These are phyloP conservation scores for Trichoplax adhaerens DNA, from an alignment of 37 sponge, comb jelly and placozoan genomes.

Conservation along the genomic window DNA sequence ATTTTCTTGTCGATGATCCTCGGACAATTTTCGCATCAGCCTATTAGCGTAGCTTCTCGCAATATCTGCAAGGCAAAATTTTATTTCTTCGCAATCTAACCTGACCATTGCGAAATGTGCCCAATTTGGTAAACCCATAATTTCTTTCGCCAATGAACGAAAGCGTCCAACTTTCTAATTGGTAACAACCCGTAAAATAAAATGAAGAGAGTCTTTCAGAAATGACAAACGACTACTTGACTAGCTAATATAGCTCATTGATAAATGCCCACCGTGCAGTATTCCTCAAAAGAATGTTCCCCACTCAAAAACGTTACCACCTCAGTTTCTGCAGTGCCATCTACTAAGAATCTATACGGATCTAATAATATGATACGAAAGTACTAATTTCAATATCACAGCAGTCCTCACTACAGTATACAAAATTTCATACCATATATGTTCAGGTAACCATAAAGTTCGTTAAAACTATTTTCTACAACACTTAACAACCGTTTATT, in stretches of 20 bases:
- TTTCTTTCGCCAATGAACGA: conserved; percentile 16
- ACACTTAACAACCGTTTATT: no score
- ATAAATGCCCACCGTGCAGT: not conserved
- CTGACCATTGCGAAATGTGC: conserved; percentile 48
- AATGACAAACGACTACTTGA: no score
- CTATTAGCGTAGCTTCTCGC: conserved; percentile 14
- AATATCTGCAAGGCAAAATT: conserved; percentile 27
- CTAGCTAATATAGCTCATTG: no score
- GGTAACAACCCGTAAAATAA: no score
- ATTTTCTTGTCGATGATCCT: conserved; percentile 43
- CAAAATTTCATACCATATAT: no score
- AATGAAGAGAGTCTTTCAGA: no score
- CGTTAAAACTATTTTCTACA: no score
- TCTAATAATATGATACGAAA: not conserved
- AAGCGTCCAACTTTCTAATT: conserved; percentile 30
- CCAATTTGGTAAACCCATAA: conserved; percentile 34
- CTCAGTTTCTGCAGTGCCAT: conserved; percentile 43
- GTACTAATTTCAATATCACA: not conserved
- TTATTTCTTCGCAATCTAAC: conserved; percentile 69
- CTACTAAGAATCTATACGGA: conserved; percentile 48
- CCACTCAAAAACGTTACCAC: conserved; percentile 39
- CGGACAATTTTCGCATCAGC: conserved; percentile 35
- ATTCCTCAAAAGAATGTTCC: conserved; percentile 41
- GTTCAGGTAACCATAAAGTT: no score
- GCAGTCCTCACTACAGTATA: conserved; percentile 2